Evolutionary conservation across 2,113 vertebrate genomes (phyloP).

Genomic region (Rhinogobius similis): DNA sequence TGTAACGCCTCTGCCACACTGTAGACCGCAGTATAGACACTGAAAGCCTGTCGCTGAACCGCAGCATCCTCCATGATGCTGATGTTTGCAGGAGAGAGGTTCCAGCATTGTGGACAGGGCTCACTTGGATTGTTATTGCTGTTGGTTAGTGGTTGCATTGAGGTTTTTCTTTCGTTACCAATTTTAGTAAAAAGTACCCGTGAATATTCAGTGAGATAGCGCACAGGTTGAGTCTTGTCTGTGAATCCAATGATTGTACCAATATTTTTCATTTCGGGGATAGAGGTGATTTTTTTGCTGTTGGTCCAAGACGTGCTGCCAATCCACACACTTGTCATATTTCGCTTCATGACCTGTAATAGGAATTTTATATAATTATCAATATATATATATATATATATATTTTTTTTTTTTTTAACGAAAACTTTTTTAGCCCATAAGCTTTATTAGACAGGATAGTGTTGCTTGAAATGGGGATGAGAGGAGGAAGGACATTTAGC

Average conservation of each 20-base stretch:
- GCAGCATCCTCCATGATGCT: not conserved
- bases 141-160: not conserved
- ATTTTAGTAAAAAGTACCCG: conserved; percentile 62
- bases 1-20: conserved; percentile 85
- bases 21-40: conserved; percentile 80
- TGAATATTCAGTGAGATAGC: conserved; percentile 62
- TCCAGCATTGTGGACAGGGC: conserved; percentile 73
- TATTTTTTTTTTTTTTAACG: too few relatives aligned
- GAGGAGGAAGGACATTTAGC: too few relatives aligned
- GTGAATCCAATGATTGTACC: conserved; percentile 83
- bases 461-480: too few relatives aligned
- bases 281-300: conserved; percentile 14
- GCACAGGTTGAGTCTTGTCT: conserved; percentile 36
- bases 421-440: too few relatives aligned
- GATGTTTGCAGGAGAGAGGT: conserved; percentile 60
- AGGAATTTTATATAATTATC: not conserved
- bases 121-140: conserved; percentile 12
- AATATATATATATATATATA: not conserved
- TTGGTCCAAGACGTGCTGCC: conserved; percentile 83
- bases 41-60: conserved; percentile 64
- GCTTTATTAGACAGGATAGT: too few relatives aligned
- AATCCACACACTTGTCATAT: conserved; percentile 84
- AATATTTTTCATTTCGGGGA: conserved; percentile 70
- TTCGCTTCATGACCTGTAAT: conserved; percentile 71
- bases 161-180: conserved; percentile 32